Percentiles rank a stretch among this genome's conserved stretches.
Conservation (phyloP, 2,888 invertebrate species). For the Epirrita christyi region DNA sequence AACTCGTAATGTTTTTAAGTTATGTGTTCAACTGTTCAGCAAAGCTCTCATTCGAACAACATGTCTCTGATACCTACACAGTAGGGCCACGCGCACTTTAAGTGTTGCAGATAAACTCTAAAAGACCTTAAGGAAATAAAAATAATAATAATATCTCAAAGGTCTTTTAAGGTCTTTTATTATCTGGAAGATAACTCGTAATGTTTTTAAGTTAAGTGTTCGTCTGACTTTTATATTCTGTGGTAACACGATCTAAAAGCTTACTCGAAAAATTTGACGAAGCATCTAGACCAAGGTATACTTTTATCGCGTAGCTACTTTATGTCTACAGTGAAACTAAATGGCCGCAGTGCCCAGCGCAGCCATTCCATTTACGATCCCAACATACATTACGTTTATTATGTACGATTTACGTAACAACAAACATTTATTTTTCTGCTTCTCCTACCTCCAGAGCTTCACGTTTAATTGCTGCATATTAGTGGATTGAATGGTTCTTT, state of each 20-base stretch:
- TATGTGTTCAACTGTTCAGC: no score
- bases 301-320: constrained; percentile 34
- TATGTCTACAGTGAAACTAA: constrained; percentile 36
- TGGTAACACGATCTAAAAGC: constrained; percentile 3
- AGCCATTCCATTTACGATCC: constrained; percentile 47
- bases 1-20: no score
- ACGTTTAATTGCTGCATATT: constrained; percentile 28
- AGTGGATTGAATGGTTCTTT: constrained; percentile 13
- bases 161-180: no score
- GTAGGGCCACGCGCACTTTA: no score
- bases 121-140: no score
- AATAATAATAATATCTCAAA: no score
- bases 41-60: no score
- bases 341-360: constrained; percentile 34
- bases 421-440: constrained; percentile 45
- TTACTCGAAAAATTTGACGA: constrained; percentile 13
- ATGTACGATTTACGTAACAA: constrained; percentile 49
- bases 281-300: constrained; percentile 9
- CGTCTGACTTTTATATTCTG: no score
- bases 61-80: no score
- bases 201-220: no score
- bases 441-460: constrained; percentile 25
- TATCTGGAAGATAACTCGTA: no score
- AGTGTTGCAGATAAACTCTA: no score
- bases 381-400: constrained; percentile 50